Base-by-base conservation (phyloP, 2,888 invertebrate genomes). In the Trissoscelio sp. region DNA sequence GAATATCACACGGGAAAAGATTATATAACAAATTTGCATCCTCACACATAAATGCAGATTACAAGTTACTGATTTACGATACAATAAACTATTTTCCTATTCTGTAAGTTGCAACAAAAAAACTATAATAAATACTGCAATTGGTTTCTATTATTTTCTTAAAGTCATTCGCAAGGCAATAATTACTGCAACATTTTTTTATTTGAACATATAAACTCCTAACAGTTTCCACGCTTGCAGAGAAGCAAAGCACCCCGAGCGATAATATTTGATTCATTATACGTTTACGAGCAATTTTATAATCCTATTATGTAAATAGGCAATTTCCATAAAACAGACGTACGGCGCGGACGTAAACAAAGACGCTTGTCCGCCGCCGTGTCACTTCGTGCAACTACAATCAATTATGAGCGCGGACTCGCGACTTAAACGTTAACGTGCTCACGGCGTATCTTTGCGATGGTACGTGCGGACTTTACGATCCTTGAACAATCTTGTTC, bases 401-500 rank as follows among this genome's bases (percentile, higher is more conserved):
- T 74, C 74, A 74, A 74, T 74, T 74, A 67, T 60, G 67, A 64
- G 55, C 51, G 18, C 31, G 67, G 39, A 42, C 20, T 20, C 69
- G 60, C 48, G 75, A 55, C 24, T 57, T 31, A 46, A 69, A 69
- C 55, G 31, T 34, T 28, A 57, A 58, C 66, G 28, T 3, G 14
- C 58, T 46, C 57, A 57, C 48, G 34, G 55, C 37, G 55, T 18
- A 34, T 60, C 34, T 53, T 16, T 20, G 44, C 64, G 16, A 34
- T 12, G 60, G 24, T 28, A 39, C 66, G 39, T 12, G 28, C 9
- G 4, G 58, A 60, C 44, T 67, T 79, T 75, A 75, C 70, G 70
- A 81, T 70, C 81, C 60, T 66, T 58, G 77, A 81, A 77, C 77
- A 70, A 70, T 66, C 79, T 79, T 79, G 72, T 72, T 66, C 72